phyloP scores from a whole-genome alignment of 1,140 invertebrate species.

The Lepidurus couesii region DNA sequence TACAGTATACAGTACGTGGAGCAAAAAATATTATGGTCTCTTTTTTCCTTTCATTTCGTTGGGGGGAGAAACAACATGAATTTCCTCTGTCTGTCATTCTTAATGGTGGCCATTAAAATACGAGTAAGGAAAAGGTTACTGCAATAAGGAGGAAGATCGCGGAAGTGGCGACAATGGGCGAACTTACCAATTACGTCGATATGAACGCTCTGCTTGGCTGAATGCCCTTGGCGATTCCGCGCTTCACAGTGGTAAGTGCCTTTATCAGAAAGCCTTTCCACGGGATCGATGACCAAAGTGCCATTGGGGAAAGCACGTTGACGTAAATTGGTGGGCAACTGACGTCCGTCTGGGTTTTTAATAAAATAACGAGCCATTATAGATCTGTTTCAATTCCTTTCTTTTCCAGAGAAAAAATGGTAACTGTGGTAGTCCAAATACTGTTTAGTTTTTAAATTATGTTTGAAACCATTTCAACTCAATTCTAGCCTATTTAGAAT shows the following conservation, averaged over 20 bases:
- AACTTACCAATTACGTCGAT: slow-evolving; percentile 47
- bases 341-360: slow-evolving; percentile 52
- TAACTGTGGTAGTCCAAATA: no score
- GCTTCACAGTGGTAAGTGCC: slow-evolving; percentile 85
- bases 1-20: not conserved
- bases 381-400: not conserved
- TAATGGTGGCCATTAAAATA: not conserved
- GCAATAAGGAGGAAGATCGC: not conserved
- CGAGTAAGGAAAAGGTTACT: not conserved
- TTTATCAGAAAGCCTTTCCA: slow-evolving; percentile 67
- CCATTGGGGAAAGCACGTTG: slow-evolving; percentile 75
- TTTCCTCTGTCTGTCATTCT: not conserved
- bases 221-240: slow-evolving; percentile 66
- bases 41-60: slow-evolving; percentile 10
- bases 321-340: slow-evolving; percentile 70
- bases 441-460: no score
- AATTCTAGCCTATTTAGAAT: no score
- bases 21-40: slow-evolving; percentile 23
- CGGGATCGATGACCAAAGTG: slow-evolving; percentile 65
- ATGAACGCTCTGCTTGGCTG: slow-evolving; percentile 41
- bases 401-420: not conserved
- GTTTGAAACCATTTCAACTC: no score
- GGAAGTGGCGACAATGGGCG: not conserved
- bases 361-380: slow-evolving; percentile 25
- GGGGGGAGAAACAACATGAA: not conserved